phyloP scores from a whole-genome alignment of 2,113 vertebrate genomes.

The Colistium nudipinnis region DNA sequence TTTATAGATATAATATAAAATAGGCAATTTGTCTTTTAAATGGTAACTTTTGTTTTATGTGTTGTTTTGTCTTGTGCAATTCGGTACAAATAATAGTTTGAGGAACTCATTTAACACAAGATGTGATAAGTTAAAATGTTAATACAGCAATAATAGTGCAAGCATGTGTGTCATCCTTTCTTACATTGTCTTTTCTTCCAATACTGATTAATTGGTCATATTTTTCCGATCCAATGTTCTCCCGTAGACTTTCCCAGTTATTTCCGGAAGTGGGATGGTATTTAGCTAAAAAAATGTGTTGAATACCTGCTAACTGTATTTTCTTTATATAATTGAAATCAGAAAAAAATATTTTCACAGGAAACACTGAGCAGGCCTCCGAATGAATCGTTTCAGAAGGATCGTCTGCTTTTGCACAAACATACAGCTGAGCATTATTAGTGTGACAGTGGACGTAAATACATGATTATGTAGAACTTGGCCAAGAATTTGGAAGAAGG shows the following conservation, averaged over 20 bases:
- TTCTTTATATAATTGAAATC: too few species aligned
- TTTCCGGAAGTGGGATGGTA: background rate
- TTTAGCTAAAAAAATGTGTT: background rate
- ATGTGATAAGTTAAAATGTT: conserved; percentile 76
- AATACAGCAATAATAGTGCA: conserved; percentile 26
- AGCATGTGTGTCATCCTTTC: background rate
- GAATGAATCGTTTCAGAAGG: too few species aligned
- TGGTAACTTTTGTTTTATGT: conserved; percentile 19
- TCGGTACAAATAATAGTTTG: conserved; percentile 82
- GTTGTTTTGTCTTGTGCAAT: conserved; percentile 81
- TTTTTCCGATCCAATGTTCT: background rate
- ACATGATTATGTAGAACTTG: too few species aligned
- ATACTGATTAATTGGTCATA: background rate
- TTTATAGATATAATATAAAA: conserved; percentile 59
- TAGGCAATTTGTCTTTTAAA: conserved; percentile 80
- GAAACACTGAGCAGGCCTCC: too few species aligned
- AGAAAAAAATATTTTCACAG: too few species aligned
- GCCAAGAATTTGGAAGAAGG: too few species aligned
- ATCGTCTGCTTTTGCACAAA: too few species aligned
- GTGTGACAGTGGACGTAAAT: too few species aligned
- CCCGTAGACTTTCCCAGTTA: background rate
- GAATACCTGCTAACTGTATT: background rate
- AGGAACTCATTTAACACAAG: conserved; percentile 89
- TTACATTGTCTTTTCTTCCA: background rate
- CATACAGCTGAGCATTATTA: too few species aligned